These are phyloP conservation scores for Enteromius treurensis DNA, from an alignment of 2,797 vertebrate genomes.

Conservation along the genomic window DNA sequence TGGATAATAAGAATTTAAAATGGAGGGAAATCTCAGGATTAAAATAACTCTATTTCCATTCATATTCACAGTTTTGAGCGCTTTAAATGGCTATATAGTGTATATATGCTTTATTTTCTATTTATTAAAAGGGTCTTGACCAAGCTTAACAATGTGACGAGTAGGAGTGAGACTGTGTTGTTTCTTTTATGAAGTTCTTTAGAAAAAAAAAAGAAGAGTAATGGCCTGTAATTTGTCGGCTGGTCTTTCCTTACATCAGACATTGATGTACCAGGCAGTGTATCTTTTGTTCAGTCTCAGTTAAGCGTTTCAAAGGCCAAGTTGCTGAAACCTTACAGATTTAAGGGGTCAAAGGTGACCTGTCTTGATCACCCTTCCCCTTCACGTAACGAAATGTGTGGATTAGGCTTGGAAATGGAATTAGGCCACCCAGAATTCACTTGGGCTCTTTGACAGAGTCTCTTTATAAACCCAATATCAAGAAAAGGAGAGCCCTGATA, in stretches of 20 bases:
- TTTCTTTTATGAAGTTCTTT: too few relatives aligned
- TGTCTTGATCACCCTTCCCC: slow-evolving; percentile 47
- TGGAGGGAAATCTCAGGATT: too few relatives aligned
- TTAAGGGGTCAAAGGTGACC: slow-evolving; percentile 52
- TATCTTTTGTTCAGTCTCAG: slow-evolving; percentile 34
- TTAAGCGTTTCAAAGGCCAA: slow-evolving; percentile 45
- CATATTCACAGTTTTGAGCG: too few relatives aligned
- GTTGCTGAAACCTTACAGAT: slow-evolving; percentile 40
- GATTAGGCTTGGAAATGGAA: slow-evolving; percentile 50
- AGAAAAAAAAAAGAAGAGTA: neutral
- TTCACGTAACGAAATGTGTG: slow-evolving; percentile 18
- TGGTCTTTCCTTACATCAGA: slow-evolving; percentile 30
- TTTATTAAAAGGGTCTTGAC: too few relatives aligned
- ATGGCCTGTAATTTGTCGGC: neutral
- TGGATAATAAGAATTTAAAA: too few relatives aligned
- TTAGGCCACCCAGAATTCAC: slow-evolving; percentile 53
- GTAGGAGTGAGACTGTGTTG: too few relatives aligned
- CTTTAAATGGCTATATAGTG: too few relatives aligned
- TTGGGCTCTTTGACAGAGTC: slow-evolving; percentile 35
- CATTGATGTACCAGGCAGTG: neutral
- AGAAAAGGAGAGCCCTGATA: slow-evolving; percentile 33
- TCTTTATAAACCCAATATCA: slow-evolving; percentile 48
- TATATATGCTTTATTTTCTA: too few relatives aligned
- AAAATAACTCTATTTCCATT: too few relatives aligned
- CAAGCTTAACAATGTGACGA: too few relatives aligned